Base-by-base conservation (phyloP, 1,140 invertebrate genomes). In the Drosophila parvula region DNA sequence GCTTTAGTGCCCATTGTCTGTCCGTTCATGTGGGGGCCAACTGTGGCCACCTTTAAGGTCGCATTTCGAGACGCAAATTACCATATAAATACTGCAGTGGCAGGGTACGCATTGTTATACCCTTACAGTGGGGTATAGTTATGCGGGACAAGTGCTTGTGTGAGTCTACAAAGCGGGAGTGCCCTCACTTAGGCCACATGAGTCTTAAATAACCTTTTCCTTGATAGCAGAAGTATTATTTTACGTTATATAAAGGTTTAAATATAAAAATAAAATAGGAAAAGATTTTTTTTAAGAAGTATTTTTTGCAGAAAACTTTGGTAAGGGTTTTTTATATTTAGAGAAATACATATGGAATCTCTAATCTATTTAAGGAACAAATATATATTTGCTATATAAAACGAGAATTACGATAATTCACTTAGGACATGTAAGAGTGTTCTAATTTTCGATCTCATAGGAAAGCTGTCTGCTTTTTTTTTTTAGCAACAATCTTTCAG, bases 1-100 rank as follows among this genome's bases (percentile, higher is more conserved):
- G 61, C 63, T 69, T 67, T 70, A 81, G 59, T 50, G 45, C 62
- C 73, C 81, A 74, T 68, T 68, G 64, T 79, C 79, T 64, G 63
- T 77, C 74, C 75, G 41, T 63, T 38, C 32, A 30, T 36, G 63
- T 36, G 59, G 58, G 62, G 59, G 51, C 38, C 65, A 28, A 41
- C 38, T 64, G 64, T 50, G 64, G 47, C 61, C 47, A 73, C 69
- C 69, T 73, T 73, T 48, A 73, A 73, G 69, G 67, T 57, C n/a
- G 67, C 69, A 5, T 43, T 59, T 43, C 51, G 51, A 73, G 69
- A 71, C 69, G 43, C 65, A 73, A 73, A 73, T 71, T 73, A 71
- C 69, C 67, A 73, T 71, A 71, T 59, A 59, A 59, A 73, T 73
- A 71, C 58, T 50, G 27, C 38, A 43, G 18, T 32, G 41, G 62